Base-by-base conservation (phyloP, 2,888 invertebrate genomes). In the Antheraea yamamai region DNA sequence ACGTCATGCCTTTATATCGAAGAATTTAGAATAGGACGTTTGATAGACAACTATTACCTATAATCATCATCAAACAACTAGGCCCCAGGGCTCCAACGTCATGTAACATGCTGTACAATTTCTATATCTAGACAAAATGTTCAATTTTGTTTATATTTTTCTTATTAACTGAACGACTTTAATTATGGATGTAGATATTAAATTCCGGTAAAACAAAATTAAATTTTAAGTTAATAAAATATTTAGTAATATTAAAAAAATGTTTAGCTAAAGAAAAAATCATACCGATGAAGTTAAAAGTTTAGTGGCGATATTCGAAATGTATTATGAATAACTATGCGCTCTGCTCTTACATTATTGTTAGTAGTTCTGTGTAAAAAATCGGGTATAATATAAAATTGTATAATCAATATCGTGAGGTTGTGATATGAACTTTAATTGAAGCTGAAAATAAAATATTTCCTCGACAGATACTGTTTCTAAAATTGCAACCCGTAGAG, bases 121-220 rank as follows among this genome's bases (percentile, higher is more conserved):
- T 68, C 39, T 39, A 78, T 77, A 79, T 76, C 73, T 78, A 74
- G 78, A 76, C 70, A 70, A 39, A 70, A 20, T 70, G 30, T 66
- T 66, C 16, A 30, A 16, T 66, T 26, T 30, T 30, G 30, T 30
- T 14, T 66, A 16, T 66, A 26, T 30, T 30, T 66, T 16, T 66
- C 64, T 30, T 66, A 16, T 4, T 30, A 26, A 16, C 12, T 16
- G 64, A 66, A 16, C 30, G 16, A 30, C 26, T 16, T 30, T 14
- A 12, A 30, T 30, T 30, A 10, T 64, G 23, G 3, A 64, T 64
- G 64, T 23, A 26, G 14, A 3, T 64, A 26, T 64, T 26, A 61
- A n/a, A n/a, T 61, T n/a, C 23, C 23, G 1, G 20, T 1, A 6
- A 61, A n/a, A 61, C 8, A 61, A 61, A 10, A 39, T 7, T 58